Evolutionary conservation across 2,113 vertebrate genomes (phyloP).

Genomic region (Heterochromis multidens): DNA sequence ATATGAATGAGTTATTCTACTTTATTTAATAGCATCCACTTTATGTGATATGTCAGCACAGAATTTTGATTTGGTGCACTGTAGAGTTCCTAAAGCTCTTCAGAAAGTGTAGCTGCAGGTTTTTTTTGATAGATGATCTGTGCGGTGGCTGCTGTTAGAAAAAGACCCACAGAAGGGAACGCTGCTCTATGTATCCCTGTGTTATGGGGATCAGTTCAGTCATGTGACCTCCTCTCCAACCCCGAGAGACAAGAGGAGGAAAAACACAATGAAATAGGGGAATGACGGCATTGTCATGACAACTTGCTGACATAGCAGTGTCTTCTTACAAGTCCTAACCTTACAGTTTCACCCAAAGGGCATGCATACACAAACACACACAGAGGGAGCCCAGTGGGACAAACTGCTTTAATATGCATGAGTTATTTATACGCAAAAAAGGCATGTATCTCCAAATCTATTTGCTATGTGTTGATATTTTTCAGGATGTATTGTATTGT

Average conservation of each 20-base stretch:
- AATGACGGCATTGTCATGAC: constrained; percentile 64
- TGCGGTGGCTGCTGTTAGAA: constrained; percentile 3
- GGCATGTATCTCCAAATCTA: neutral
- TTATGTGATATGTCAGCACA: neutral
- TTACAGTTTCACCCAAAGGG: constrained; percentile 62
- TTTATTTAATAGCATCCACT: constrained; percentile 17
- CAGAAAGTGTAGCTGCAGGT: constrained; percentile 13
- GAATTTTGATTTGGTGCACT: neutral
- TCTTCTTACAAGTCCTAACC: constrained; percentile 75
- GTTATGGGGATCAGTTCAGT: constrained; percentile 53
- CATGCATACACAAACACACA: constrained; percentile 3
- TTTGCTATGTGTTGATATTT: neutral
- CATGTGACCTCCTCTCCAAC: constrained; percentile 54
- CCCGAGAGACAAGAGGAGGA: constrained; percentile 33
- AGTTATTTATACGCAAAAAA: neutral
- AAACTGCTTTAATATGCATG: constrained; percentile 19
- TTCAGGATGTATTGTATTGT: neutral
- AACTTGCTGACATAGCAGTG: constrained; percentile 74
- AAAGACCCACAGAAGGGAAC: neutral
- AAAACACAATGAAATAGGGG: constrained; percentile 63
- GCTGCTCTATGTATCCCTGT: constrained; percentile 20
- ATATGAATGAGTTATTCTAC: neutral
- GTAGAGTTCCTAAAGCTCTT: neutral
- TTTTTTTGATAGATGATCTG: constrained; percentile 33
- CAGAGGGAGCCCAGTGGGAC: neutral